These are phyloP conservation scores for Drosophila cognata DNA, from an alignment of 2,888 invertebrate species.

Conservation along the genomic window DNA sequence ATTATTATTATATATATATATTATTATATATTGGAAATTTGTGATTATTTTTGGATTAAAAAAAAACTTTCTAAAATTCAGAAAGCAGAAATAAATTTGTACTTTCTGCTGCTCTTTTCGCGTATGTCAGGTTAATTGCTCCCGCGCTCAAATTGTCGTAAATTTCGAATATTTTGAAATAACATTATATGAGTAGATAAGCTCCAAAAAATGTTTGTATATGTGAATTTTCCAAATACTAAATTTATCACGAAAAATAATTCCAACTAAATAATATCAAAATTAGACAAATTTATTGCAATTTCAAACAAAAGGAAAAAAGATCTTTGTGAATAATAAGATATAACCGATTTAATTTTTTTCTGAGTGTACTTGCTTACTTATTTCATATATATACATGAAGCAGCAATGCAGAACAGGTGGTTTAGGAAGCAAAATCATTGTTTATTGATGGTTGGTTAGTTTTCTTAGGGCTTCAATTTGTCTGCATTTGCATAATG, in stretches of 20 bases:
- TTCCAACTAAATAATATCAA: not conserved
- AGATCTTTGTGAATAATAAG: not conserved
- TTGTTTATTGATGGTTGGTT: not conserved
- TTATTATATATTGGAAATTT: no score
- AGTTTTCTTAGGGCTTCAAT: not conserved
- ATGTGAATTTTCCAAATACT: not conserved
- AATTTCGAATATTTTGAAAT: no score
- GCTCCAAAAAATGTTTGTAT: not conserved
- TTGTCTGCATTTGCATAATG: not conserved
- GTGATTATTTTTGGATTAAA: not conserved
- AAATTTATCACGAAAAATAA: not conserved
- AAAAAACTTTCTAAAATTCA: not conserved
- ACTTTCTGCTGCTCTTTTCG: no score
- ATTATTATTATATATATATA: no score
- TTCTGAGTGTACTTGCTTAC: not conserved
- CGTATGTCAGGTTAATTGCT: no score
- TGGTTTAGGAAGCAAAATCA: not conserved
- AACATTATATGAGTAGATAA: not conserved
- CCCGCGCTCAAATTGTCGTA: no score
- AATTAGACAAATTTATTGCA: rapidly evolving
- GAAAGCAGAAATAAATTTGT: not conserved
- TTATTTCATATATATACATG: not conserved
- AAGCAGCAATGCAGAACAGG: not conserved
- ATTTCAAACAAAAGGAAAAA: not conserved
- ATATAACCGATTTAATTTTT: not conserved